These are phyloP conservation scores for Nestor notabilis DNA, from an alignment of 2,113 vertebrate genomes.

Conservation along the genomic window DNA sequence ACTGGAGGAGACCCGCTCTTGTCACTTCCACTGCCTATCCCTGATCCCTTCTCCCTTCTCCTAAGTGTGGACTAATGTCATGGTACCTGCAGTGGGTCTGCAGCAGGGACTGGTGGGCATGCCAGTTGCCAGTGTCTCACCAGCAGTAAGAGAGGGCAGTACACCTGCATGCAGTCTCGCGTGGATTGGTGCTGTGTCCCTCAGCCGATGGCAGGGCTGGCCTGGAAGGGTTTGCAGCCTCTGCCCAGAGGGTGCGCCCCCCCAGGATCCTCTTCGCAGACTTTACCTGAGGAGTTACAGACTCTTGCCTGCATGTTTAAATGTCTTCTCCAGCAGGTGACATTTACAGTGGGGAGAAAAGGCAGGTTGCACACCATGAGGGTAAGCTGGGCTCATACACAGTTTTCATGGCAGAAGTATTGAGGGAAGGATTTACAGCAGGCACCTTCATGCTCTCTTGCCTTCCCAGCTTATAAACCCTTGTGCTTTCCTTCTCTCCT, in stretches of 20 bases:
- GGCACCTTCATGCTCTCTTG: rapidly evolving
- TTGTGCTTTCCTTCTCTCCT: background rate
- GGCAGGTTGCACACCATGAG: background rate
- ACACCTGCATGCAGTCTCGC: background rate
- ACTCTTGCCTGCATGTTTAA: rapidly evolving
- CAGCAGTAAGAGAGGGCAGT: too few relatives aligned
- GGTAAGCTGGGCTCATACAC: background rate
- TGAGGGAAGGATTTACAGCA: background rate
- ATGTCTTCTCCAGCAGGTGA: background rate
- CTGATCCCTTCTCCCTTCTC: background rate
- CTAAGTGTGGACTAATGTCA: background rate
- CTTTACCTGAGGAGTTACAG: background rate
- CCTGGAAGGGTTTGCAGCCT: background rate
- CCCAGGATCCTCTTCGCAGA: background rate
- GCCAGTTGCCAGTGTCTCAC: rapidly evolving
- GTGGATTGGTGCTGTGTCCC: background rate
- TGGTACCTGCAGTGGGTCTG: background rate
- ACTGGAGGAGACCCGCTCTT: background rate
- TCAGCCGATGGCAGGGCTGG: rapidly evolving
- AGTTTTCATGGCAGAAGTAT: background rate
- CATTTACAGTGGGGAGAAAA: background rate
- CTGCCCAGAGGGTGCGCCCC: background rate
- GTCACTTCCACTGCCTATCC: background rate
- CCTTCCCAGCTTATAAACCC: background rate
- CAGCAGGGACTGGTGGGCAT: background rate